Conservation (phyloP, 2,888 invertebrate genomes). For the Troglohyphantes excavatus region DNA sequence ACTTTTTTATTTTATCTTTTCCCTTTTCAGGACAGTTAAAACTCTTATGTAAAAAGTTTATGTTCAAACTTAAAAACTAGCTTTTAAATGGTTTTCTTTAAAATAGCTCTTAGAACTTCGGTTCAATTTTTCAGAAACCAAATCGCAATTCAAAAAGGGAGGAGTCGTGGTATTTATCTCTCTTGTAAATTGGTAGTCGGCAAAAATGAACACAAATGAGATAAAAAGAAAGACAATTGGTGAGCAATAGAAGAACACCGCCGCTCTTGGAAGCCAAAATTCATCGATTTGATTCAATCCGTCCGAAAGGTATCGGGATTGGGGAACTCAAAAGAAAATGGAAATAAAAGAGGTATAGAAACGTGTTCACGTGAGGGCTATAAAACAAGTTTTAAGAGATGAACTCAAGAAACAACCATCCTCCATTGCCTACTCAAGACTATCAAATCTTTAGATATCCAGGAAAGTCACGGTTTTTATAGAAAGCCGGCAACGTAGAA, state of each 20-base stretch:
- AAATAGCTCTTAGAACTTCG: neutral
- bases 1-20: neutral
- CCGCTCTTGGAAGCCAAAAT: constrained; percentile 40
- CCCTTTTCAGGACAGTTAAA: neutral
- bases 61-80: neutral
- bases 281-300: constrained; percentile 69
- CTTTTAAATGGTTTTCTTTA: neutral
- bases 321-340: constrained; percentile 29
- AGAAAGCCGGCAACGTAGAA: constrained; percentile 5
- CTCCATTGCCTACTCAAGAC: constrained; percentile 63
- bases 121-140: neutral
- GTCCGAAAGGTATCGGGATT: constrained; percentile 24
- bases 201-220: constrained; percentile 29
- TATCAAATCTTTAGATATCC: constrained; percentile 52
- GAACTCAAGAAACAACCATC: constrained; percentile 58
- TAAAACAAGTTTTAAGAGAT: constrained; percentile 73
- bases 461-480: constrained; percentile 34
- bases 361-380: constrained; percentile 59
- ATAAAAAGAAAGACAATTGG: neutral
- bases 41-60: neutral
- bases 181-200: constrained; percentile 15
- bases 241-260: constrained; percentile 10
- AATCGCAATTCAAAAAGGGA: constrained; percentile 46
- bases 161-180: constrained; percentile 43
- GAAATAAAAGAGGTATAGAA: constrained; percentile 51